A percentile compares a stretch with the other conserved stretches of the same genome.
Evolutionary conservation across 53 echinoderm and acorn worm species (phyloP).

Genomic region (Stichopus horrens): DNA sequence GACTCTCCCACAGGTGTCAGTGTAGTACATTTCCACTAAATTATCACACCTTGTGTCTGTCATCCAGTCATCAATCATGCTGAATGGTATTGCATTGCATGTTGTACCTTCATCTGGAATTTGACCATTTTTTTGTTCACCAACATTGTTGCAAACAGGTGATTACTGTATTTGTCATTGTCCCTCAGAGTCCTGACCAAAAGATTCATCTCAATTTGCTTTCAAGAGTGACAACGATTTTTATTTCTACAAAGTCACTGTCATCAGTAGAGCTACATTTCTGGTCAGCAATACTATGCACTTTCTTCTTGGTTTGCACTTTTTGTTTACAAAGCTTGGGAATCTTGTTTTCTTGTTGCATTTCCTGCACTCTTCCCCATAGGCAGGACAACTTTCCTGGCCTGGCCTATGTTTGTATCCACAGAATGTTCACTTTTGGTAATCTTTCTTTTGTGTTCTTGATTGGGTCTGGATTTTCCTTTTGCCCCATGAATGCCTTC

Average conservation of each 20-base stretch:
- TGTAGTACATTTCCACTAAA: conserved; percentile 46
- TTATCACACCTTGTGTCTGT: conserved; percentile 25
- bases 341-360: conserved; percentile 44
- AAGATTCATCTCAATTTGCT: background rate
- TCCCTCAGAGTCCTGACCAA: background rate
- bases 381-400: conserved; percentile 56
- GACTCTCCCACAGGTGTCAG: conserved; percentile 52
- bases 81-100: conserved; percentile 39
- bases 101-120: too few species aligned
- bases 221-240: background rate
- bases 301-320: background rate
- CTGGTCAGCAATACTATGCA: conserved; percentile 23
- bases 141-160: conserved; percentile 42
- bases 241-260: conserved; percentile 10
- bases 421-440: conserved; percentile 43
- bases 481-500: conserved; percentile 12
- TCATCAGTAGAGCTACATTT: background rate
- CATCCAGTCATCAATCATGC: conserved; percentile 18
- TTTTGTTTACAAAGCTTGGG: conserved; percentile 42
- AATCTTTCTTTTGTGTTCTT: background rate
- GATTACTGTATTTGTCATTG: background rate
- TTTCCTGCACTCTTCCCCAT: conserved; percentile 36
- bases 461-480: background rate
- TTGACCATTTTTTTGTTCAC: too few species aligned
- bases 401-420: conserved; percentile 43